Conservation (phyloP, 37 sponge, comb jelly and placozoan species). For the Hexactinellida sp. region DNA sequence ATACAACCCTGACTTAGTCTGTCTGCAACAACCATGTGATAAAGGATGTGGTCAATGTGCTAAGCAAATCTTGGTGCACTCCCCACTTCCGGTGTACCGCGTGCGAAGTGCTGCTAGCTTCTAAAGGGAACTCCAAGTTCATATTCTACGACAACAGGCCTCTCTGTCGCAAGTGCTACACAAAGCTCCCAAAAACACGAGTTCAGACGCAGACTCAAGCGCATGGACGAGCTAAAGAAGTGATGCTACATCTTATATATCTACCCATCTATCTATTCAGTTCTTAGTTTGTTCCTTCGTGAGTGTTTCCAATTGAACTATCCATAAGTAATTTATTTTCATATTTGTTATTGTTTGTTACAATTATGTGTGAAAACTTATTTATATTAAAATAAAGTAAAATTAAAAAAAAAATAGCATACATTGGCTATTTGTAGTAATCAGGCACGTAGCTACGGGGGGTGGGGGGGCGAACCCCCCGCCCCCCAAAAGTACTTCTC, state of each 20-base stretch:
- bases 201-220: slow-evolving; percentile 71
- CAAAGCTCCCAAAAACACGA: slow-evolving; percentile 74
- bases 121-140: slow-evolving; percentile 67
- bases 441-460: not conserved
- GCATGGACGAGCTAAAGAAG: slow-evolving; percentile 5
- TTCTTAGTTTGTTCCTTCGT: not conserved
- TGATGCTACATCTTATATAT: not conserved
- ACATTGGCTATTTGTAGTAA: too few species aligned
- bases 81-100: slow-evolving; percentile 90
- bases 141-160: slow-evolving; percentile 80
- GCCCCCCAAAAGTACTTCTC: too few species aligned
- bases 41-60: slow-evolving; percentile 66
- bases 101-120: slow-evolving; percentile 54
- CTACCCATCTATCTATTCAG: not conserved
- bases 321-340: too few species aligned
- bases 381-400: too few species aligned
- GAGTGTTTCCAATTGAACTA: not conserved
- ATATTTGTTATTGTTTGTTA: not conserved
- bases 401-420: too few species aligned
- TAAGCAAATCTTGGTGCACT: slow-evolving; percentile 87
- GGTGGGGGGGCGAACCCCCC: not conserved
- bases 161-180: slow-evolving; percentile 85
- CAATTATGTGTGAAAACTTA: not conserved
- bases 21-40: slow-evolving; percentile 56
- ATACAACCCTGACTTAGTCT: too few species aligned